These are phyloP conservation scores for Formica selysi DNA, from an alignment of 1,140 invertebrate species.

Conservation along the genomic window DNA sequence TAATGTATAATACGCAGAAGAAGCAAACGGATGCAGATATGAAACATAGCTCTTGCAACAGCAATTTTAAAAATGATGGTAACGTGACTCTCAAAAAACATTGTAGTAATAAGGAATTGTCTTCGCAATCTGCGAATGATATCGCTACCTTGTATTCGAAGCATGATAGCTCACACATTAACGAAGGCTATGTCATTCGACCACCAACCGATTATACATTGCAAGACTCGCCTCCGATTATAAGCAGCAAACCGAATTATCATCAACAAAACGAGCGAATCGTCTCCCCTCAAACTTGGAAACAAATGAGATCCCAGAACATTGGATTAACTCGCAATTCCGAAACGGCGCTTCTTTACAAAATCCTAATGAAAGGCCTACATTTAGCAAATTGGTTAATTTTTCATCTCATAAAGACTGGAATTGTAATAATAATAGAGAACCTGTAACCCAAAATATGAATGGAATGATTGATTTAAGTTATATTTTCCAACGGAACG, in stretches of 20 bases:
- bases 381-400: too few relatives aligned
- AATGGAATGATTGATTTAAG: not conserved
- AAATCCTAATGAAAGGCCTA: not conserved
- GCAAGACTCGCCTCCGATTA: not conserved
- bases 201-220: not conserved
- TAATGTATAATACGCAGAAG: constrained; percentile 43
- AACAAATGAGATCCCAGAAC: not conserved
- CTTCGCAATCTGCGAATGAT: not conserved
- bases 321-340: not conserved
- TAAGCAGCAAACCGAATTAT: not conserved
- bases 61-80: not conserved
- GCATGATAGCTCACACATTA: constrained; percentile 1
- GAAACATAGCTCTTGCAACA: not conserved
- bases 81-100: not conserved
- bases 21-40: not conserved
- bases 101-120: not conserved
- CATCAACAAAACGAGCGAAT: not conserved
- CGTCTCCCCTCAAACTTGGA: not conserved
- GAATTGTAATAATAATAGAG: not conserved
- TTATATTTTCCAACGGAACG: too few relatives aligned
- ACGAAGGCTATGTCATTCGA: constrained; percentile 22
- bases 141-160: not conserved
- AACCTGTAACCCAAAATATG: not conserved
- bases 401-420: not conserved
- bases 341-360: not conserved